Conservation (phyloP, 1,140 invertebrate species). For the Drosophila sproati region DNA sequence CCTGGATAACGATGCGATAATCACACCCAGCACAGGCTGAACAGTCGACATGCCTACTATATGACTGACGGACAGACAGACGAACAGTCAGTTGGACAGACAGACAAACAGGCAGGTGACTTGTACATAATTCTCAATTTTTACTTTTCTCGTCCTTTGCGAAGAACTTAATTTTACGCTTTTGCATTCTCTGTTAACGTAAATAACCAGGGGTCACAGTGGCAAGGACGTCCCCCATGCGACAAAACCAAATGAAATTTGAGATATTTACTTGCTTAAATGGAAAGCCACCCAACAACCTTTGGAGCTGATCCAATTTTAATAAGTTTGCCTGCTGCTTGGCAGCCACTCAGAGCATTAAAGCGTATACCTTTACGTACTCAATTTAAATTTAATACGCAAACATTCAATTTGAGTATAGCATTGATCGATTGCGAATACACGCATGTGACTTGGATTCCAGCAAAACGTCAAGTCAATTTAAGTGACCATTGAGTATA, state of each 20-base stretch:
- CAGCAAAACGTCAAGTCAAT: background rate
- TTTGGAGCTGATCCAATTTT: constrained; percentile 34
- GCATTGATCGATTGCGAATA: background rate
- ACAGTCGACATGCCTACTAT: constrained; percentile 45
- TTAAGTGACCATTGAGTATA: constrained; percentile 1
- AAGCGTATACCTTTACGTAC: constrained; percentile 26
- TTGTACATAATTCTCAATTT: constrained; percentile 73
- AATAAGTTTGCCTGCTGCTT: constrained; percentile 60
- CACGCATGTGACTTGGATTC: background rate
- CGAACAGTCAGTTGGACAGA: background rate
- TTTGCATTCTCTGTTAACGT: constrained; percentile 54
- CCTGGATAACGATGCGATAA: constrained; percentile 81
- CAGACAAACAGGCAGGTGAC: constrained; percentile 59
- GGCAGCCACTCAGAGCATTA: constrained; percentile 27
- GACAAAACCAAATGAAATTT: constrained; percentile 16
- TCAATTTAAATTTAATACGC: constrained; percentile 16
- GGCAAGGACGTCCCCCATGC: background rate
- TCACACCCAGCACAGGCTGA: constrained; percentile 62
- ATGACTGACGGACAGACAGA: constrained; percentile 47
- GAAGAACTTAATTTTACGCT: constrained; percentile 79
- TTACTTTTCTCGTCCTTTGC: constrained; percentile 34
- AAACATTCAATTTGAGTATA: background rate
- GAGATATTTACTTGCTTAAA: constrained; percentile 29
- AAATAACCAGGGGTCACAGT: constrained; percentile 32
- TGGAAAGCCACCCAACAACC: constrained; percentile 23